These are phyloP conservation scores for Raja brachyura DNA, from an alignment of 2,113 vertebrate species.

Conservation along the genomic window DNA sequence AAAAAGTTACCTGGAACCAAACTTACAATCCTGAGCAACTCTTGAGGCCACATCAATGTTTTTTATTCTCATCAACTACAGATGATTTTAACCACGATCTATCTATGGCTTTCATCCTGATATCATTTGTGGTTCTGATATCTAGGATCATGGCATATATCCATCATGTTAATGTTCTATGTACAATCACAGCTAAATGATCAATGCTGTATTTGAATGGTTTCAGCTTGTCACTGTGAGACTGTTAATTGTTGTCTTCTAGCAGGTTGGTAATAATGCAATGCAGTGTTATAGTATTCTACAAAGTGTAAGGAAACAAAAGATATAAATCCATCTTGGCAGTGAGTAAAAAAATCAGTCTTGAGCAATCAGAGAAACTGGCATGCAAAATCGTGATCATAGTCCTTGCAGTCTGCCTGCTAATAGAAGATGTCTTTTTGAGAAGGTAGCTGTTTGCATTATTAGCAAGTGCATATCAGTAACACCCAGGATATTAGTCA, in stretches of 20 bases:
- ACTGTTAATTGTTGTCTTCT: not conserved
- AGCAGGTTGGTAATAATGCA: not conserved
- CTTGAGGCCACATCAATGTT: not conserved
- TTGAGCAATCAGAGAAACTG: not conserved
- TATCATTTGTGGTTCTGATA: not conserved
- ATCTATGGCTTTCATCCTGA: not conserved
- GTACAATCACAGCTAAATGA: not conserved
- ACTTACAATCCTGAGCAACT: not conserved
- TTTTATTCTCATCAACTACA: not conserved
- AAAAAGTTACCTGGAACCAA: not conserved
- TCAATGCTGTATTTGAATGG: not conserved
- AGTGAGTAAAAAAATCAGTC: not conserved
- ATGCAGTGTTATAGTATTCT: not conserved
- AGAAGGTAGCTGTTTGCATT: not conserved
- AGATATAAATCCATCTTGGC: not conserved
- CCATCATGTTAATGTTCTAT: not conserved
- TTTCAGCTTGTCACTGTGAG: not conserved
- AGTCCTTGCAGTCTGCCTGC: not conserved
- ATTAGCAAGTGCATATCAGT: not conserved
- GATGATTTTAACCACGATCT: too few species aligned
- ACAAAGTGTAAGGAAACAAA: conserved; percentile 29
- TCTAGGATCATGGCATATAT: not conserved
- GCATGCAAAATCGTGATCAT: not conserved
- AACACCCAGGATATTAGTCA: not conserved
- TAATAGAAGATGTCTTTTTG: conserved; percentile 12